These are phyloP conservation scores for Neogobius melanostomus DNA, from an alignment of 2,113 vertebrate genomes.

Conservation along the genomic window DNA sequence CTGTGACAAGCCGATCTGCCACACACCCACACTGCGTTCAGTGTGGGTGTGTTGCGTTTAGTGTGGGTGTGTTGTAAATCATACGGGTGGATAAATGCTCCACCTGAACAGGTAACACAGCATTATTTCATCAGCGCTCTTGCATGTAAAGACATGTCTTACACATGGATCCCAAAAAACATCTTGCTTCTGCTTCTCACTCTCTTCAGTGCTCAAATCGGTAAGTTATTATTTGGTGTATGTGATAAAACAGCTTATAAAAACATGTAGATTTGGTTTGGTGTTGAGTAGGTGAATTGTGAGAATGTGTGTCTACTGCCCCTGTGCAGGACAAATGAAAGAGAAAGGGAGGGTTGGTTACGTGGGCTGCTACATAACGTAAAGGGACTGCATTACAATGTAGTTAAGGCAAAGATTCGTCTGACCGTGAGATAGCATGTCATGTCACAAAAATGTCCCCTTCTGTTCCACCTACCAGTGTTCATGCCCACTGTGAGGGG, in stretches of 20 bases:
- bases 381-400: neutral
- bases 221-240: neutral
- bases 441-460: too few species aligned
- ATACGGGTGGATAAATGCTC: neutral
- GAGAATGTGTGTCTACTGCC: too few species aligned
- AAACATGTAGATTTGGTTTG: too few species aligned
- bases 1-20: too few species aligned
- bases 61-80: neutral
- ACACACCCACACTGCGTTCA: neutral
- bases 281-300: too few species aligned
- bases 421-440: too few species aligned
- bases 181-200: neutral
- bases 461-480: too few species aligned
- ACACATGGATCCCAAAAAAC: neutral
- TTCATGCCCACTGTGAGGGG: too few species aligned
- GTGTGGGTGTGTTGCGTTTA: neutral
- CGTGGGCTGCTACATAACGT: too few species aligned
- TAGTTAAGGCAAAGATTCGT: neutral
- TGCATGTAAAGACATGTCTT: neutral
- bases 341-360: too few species aligned
- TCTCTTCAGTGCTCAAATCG: neutral
- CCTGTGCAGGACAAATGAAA: too few species aligned
- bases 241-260: neutral
- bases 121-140: neutral
- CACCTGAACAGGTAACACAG: conserved; percentile 1